These are phyloP conservation scores for Lordiphosa clarofinis DNA, from an alignment of 1,140 invertebrate genomes.

Conservation along the genomic window DNA sequence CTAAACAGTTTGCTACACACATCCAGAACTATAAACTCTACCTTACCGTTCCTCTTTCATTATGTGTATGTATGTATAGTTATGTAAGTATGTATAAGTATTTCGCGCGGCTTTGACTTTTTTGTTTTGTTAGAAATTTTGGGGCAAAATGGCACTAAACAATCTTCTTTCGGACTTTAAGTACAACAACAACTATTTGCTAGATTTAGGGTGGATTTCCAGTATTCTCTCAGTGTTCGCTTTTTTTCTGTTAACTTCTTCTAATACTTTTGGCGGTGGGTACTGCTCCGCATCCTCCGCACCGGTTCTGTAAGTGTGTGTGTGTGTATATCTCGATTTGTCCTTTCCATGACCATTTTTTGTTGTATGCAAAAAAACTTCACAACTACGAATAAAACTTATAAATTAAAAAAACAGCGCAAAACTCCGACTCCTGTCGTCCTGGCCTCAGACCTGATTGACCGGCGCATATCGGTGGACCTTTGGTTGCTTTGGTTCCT, in stretches of 20 bases:
- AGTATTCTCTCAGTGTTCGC: conserved; percentile 51
- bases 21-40: conserved; percentile 30
- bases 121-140: conserved; percentile 41
- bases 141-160: conserved; percentile 73
- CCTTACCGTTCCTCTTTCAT: conserved; percentile 8
- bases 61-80: neutral
- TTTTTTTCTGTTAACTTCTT: conserved; percentile 29
- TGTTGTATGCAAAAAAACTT: conserved; percentile 26
- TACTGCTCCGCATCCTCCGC: conserved; percentile 8
- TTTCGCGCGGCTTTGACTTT: conserved; percentile 24
- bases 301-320: conserved; percentile 27
- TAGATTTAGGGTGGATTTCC: conserved; percentile 39
- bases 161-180: conserved; percentile 34
- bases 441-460: conserved; percentile 74
- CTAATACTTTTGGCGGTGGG: conserved; percentile 59
- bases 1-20: conserved; percentile 25
- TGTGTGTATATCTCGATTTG: conserved; percentile 32
- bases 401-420: conserved; percentile 78
- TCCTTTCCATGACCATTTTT: conserved; percentile 17
- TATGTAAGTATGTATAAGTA: no score
- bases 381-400: conserved; percentile 65
- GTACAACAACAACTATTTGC: conserved; percentile 54
- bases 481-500: conserved; percentile 82
- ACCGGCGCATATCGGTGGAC: conserved; percentile 82
- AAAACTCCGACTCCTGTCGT: conserved; percentile 46